A percentile compares a stretch with the other conserved stretches of the same genome.
These are phyloP conservation scores for Hemichromis elongatus DNA, from an alignment of 2,113 vertebrate genomes.

Conservation along the genomic window DNA sequence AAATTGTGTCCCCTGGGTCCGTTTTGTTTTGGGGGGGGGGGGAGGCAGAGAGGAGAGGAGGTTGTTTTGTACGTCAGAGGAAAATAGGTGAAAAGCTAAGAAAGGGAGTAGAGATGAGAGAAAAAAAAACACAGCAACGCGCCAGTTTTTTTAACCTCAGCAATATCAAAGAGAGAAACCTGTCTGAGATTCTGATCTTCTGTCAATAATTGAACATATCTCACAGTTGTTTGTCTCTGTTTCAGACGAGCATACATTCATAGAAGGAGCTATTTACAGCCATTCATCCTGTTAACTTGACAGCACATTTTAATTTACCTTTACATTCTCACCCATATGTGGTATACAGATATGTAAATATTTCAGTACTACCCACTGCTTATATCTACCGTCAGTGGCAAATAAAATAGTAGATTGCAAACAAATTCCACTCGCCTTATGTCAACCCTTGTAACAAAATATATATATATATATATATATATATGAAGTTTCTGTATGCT, in stretches of 20 bases:
- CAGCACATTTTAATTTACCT: slow-evolving; percentile 10
- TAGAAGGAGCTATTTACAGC: slow-evolving; percentile 6
- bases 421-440: neutral
- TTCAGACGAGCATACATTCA: slow-evolving; percentile 8
- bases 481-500: neutral
- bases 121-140: neutral
- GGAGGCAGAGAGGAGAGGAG: neutral
- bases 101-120: neutral
- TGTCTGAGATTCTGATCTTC: slow-evolving; percentile 1
- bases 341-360: neutral
- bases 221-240: slow-evolving; percentile 16
- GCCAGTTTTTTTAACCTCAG: slow-evolving; percentile 30
- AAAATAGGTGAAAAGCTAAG: neutral
- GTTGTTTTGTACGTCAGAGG: neutral
- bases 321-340: neutral
- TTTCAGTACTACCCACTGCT: neutral
- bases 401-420: neutral
- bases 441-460: neutral
- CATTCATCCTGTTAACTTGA: slow-evolving; percentile 6
- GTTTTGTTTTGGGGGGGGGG: neutral
- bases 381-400: neutral
- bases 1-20: neutral
- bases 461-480: too few relatives aligned
- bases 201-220: slow-evolving; percentile 47
- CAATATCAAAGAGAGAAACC: slow-evolving; percentile 8